A percentile compares a stretch with the other conserved stretches of the same genome.
phyloP scores from a whole-genome alignment of 92 coral and sea anemone species.

The Meandrina meandrites region DNA sequence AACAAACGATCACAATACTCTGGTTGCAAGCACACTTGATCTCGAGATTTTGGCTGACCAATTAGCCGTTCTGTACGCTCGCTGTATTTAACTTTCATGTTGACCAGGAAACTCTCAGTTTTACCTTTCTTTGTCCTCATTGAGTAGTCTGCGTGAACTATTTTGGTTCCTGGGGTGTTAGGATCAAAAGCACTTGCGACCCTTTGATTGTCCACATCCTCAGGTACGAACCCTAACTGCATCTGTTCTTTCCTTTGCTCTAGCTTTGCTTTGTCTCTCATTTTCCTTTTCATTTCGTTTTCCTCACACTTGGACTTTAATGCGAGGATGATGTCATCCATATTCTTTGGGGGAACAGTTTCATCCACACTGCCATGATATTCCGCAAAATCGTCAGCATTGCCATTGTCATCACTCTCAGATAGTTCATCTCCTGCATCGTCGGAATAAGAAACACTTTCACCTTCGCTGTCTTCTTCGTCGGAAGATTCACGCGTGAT shows the following conservation, averaged over 20 bases:
- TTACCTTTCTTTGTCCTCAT: constrained; percentile 17
- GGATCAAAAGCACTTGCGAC: neutral
- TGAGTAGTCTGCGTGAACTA: constrained; percentile 18
- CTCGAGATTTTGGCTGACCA: neutral
- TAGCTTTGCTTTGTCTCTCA: neutral
- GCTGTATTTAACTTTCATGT: neutral
- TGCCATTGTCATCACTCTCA: constrained; percentile 15
- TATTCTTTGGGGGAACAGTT: constrained; percentile 28
- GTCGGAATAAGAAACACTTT: constrained; percentile 7
- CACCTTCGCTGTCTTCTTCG: neutral
- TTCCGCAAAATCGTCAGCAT: constrained; percentile 35
- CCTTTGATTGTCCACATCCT: neutral
- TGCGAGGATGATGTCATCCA: constrained; percentile 25
- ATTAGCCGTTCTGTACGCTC: constrained; percentile 34
- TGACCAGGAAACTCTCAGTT: neutral
- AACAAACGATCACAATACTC: constrained; percentile 32
- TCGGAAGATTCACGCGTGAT: neutral
- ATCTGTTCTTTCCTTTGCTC: neutral
- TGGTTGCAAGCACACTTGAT: constrained; percentile 35
- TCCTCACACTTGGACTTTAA: constrained; percentile 15
- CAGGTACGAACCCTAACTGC: no score
- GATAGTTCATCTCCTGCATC: constrained; percentile 26
- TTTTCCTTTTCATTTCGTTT: neutral
- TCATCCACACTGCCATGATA: constrained; percentile 25
- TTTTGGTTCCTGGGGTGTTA: neutral